Conservation (phyloP, 2,797 vertebrate species). For the Anabas testudineus region DNA sequence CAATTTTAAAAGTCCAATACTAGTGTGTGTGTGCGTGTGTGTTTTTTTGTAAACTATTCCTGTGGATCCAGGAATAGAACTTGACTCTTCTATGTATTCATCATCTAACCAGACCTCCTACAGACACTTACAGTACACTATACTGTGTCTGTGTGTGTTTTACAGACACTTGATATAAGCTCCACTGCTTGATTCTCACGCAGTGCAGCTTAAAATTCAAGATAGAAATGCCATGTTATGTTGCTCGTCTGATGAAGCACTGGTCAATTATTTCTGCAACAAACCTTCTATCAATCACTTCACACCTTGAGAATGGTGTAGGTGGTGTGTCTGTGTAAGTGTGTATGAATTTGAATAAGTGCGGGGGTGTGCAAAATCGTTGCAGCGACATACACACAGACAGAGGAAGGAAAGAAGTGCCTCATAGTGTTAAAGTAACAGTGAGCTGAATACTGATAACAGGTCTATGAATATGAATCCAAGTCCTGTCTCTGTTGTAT, state of each 20-base stretch:
- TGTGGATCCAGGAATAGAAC: slow-evolving; percentile 63
- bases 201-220: not conserved
- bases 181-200: not conserved
- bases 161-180: not conserved
- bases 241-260: not conserved
- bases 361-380: slow-evolving; percentile 30
- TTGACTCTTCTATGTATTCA: slow-evolving; percentile 34
- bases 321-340: slow-evolving; percentile 2
- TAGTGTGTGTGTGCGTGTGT: slow-evolving; percentile 40
- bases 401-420: slow-evolving; percentile 12
- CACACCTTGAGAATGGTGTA: slow-evolving; percentile 23
- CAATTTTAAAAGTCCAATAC: slow-evolving; percentile 56
- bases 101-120: slow-evolving; percentile 46
- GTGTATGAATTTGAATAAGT: slow-evolving; percentile 40
- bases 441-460: slow-evolving; percentile 63
- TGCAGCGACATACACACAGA: slow-evolving; percentile 18
- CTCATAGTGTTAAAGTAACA: slow-evolving; percentile 29
- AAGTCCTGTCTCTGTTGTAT: slow-evolving; percentile 30
- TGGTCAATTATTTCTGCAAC: slow-evolving; percentile 1
- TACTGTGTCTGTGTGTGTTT: slow-evolving; percentile 4
- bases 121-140: slow-evolving; percentile 24
- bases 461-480: slow-evolving; percentile 27
- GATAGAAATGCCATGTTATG: not conserved
- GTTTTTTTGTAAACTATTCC: slow-evolving; percentile 46
- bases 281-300: slow-evolving; percentile 17